A percentile compares a stretch with the other conserved stretches of the same genome.
Conservation (phyloP, 2,797 vertebrate genomes). For the Oreortyx pictus region DNA sequence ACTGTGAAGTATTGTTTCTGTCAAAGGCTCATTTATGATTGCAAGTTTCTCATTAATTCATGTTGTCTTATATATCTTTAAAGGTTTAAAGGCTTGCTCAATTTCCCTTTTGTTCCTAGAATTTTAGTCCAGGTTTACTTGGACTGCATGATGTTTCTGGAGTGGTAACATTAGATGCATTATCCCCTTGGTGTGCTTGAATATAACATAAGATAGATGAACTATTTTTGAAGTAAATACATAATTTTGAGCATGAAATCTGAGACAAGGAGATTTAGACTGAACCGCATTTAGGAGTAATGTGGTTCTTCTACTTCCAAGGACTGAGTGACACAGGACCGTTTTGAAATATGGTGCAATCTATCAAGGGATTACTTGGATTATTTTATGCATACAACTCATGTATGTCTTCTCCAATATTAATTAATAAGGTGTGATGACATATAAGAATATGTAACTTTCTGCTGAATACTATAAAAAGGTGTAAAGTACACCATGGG, state of each 20-base stretch:
- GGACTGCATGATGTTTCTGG: background rate
- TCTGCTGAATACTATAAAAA: background rate
- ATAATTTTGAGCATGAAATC: background rate
- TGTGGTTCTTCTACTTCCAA: background rate
- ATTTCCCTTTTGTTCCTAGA: background rate
- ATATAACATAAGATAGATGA: background rate
- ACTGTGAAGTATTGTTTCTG: constrained; percentile 34
- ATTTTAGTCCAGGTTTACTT: background rate
- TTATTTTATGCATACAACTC: background rate
- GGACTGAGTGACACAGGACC: background rate
- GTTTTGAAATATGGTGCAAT: background rate
- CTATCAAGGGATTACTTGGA: background rate
- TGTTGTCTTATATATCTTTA: background rate
- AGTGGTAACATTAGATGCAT: background rate
- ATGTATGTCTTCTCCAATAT: background rate
- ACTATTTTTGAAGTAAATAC: background rate
- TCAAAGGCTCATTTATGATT: constrained; percentile 39
- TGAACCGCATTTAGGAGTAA: background rate
- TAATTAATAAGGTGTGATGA: background rate
- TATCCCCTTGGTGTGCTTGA: background rate
- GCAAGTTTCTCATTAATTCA: background rate
- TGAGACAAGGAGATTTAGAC: background rate
- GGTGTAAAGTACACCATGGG: background rate
- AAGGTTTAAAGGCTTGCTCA: background rate
- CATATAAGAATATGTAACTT: background rate